phyloP scores from a whole-genome alignment of 2,888 invertebrate genomes.

The Athalia cordata region DNA sequence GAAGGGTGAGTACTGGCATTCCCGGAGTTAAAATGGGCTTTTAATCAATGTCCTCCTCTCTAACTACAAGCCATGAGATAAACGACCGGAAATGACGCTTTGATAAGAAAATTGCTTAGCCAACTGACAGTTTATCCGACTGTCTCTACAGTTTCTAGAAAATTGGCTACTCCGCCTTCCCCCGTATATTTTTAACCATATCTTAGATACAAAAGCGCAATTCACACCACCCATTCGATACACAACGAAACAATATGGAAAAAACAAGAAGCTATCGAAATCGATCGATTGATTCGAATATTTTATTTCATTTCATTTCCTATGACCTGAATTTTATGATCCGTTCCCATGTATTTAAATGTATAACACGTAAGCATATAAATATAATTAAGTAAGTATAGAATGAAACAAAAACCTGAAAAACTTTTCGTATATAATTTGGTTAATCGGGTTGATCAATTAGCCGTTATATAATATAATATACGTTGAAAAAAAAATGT shows the following conservation, averaged over 20 bases:
- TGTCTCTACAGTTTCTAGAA: constrained; percentile 54
- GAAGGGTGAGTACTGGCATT: constrained; percentile 56
- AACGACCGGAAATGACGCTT: constrained; percentile 70
- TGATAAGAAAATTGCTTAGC: constrained; percentile 71
- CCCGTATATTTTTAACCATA: no score
- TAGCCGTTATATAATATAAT: no score
- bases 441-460: no score
- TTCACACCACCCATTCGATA: neutral
- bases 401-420: no score
- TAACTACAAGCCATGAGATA: constrained; percentile 68
- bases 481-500: no score
- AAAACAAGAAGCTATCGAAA: neutral
- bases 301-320: no score
- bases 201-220: neutral
- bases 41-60: constrained; percentile 68
- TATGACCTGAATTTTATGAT: no score
- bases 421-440: no score
- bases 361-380: no score
- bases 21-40: constrained; percentile 66
- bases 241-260: neutral
- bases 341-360: no score
- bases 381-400: no score
- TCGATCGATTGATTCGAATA: no score
- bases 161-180: constrained; percentile 60
- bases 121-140: constrained; percentile 51